phyloP scores from a whole-genome alignment of 2,113 vertebrate species.

The Ochotona princeps region DNA sequence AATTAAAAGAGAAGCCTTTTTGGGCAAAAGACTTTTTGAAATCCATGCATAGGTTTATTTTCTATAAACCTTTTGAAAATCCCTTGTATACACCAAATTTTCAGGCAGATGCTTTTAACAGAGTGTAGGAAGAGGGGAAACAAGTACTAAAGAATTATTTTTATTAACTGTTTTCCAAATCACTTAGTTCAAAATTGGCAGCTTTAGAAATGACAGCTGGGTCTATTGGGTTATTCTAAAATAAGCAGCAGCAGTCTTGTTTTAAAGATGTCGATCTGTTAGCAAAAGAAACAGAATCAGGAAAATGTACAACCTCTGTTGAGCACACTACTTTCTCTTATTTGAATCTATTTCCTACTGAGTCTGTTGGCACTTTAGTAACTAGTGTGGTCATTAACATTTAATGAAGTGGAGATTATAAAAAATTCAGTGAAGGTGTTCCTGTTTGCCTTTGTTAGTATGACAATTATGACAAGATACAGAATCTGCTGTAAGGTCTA shows the following conservation, averaged over 20 bases:
- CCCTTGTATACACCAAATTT: slow-evolving; percentile 33
- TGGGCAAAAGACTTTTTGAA: neutral
- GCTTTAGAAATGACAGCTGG: slow-evolving; percentile 68
- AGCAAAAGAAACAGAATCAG: slow-evolving; percentile 39
- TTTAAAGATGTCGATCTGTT: slow-evolving; percentile 56
- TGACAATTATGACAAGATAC: slow-evolving; percentile 40
- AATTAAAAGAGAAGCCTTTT: neutral
- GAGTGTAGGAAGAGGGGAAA: slow-evolving; percentile 34
- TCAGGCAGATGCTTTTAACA: slow-evolving; percentile 52
- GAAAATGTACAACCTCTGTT: slow-evolving; percentile 21
- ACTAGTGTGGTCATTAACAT: slow-evolving; percentile 62
- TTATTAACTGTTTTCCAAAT: slow-evolving; percentile 66
- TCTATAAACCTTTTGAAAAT: too few relatives aligned
- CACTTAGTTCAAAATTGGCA: slow-evolving; percentile 55
- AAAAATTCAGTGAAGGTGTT: slow-evolving; percentile 65
- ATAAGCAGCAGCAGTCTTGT: slow-evolving; percentile 53
- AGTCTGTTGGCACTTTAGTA: slow-evolving; percentile 57
- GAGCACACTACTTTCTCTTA: slow-evolving; percentile 43
- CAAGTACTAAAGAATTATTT: slow-evolving; percentile 48
- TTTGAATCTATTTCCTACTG: slow-evolving; percentile 66
- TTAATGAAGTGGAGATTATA: slow-evolving; percentile 69
- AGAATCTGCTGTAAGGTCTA: slow-evolving; percentile 25
- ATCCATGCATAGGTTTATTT: too few relatives aligned
- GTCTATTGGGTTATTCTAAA: slow-evolving; percentile 64
- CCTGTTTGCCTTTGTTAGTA: slow-evolving; percentile 49